A percentile compares a stretch with the other conserved stretches of the same genome.
Evolutionary conservation across 2,888 invertebrate species (phyloP).

Genomic region (Tenthredo livida): DNA sequence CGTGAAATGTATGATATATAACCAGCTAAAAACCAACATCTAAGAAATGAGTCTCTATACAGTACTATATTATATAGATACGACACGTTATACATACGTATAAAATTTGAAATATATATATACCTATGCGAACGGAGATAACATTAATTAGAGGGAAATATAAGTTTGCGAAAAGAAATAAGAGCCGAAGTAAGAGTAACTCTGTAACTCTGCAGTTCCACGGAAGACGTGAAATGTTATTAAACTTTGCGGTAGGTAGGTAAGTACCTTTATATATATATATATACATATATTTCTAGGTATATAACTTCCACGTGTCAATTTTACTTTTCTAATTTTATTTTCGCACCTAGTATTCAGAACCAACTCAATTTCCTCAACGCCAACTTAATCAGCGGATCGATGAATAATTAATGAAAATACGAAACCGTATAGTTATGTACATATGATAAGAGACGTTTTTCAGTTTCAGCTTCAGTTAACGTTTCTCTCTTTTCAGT

Average conservation of each 20-base stretch:
- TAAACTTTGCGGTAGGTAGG: constrained; percentile 28
- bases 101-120: neutral
- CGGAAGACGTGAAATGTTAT: constrained; percentile 35
- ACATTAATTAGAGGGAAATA: constrained; percentile 33
- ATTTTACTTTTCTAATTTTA: neutral
- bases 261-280: neutral
- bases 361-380: neutral
- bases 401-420: neutral
- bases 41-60: neutral
- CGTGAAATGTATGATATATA: no score
- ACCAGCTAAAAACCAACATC: neutral
- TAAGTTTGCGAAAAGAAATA: constrained; percentile 1
- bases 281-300: neutral
- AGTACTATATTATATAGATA: neutral
- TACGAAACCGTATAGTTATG: neutral
- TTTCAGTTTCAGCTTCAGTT: no score
- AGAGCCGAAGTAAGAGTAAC: neutral
- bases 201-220: neutral
- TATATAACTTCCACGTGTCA: constrained; percentile 21
- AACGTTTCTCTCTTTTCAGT: no score
- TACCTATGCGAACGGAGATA: neutral
- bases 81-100: no score
- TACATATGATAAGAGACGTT: neutral
- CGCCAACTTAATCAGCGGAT: neutral
- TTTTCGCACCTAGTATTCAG: neutral